Conservation (phyloP, 2,797 vertebrate species). For the Decapterus maruadsi region DNA sequence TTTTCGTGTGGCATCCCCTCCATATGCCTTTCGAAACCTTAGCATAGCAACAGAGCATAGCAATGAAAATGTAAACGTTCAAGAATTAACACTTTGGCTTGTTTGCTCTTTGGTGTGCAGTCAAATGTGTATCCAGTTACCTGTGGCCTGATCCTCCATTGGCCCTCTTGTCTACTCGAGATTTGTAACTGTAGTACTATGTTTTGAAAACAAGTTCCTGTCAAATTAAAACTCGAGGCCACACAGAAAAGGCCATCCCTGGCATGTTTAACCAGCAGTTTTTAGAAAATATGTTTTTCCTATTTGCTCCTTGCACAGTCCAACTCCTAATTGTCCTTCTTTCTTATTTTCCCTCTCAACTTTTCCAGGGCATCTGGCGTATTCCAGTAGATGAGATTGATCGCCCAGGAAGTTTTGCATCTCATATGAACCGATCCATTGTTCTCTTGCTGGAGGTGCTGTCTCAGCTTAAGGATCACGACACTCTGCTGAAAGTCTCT, state of each 20-base stretch:
- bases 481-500: conserved; percentile 95
- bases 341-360: background rate
- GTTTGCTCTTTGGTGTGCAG: conserved; percentile 4
- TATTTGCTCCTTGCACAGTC: background rate
- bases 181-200: background rate
- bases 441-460: conserved; percentile 96
- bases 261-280: background rate
- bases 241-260: too few relatives aligned
- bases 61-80: conserved; percentile 30
- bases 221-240: conserved; percentile 1
- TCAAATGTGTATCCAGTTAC: background rate
- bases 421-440: conserved; percentile 99
- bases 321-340: background rate
- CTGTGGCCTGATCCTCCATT: background rate
- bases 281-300: conserved; percentile 9
- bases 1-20: conserved; percentile 35
- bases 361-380: conserved; percentile 96
- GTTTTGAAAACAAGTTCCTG: background rate
- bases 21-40: conserved; percentile 2
- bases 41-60: background rate
- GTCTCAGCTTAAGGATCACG: conserved; percentile 94
- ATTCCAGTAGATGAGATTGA: conserved; percentile 99
- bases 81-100: background rate
- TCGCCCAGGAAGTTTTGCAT: conserved; percentile 98
- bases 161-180: background rate